Base-by-base conservation (phyloP, 2,888 invertebrate genomes). In the Bembecia ichneumoniformis region DNA sequence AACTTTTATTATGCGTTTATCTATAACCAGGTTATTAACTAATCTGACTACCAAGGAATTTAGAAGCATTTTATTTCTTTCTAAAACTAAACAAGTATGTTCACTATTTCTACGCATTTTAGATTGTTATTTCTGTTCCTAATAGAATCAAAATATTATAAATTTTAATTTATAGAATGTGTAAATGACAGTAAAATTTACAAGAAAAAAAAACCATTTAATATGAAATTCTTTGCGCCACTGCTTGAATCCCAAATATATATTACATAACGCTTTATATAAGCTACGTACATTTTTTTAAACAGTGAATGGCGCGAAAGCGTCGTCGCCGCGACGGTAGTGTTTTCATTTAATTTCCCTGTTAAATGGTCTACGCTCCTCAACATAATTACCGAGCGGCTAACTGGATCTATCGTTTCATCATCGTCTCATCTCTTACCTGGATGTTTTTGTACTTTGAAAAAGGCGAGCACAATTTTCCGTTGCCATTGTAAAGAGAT, bases 331-430 rank as follows among this genome's bases (percentile, higher is more conserved):
- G 58, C 59, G 65, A 60, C 57, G 57, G 67, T 64, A 71, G 74
- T 82, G 82, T 82, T 82, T 82, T 82, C 82, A 59, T 82, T 82
- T 77, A 74, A 82, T 82, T 82, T 82, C 72, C 72, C 68, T 67
- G 71, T 66, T 62, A 81, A 80, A 78, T 74, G 74, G 72, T 67
- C 68, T 68, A 61, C 72, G 70, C 74, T 77, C 74, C 68, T 73
- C 72, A 71, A 71, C 72, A 68, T 78, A 80, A 82, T 82, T 81
- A 80, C 73, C 57, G 60, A 64, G 58, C 61, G 58, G 65, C 70
- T 71, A 77, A 72, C 74, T 70, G 71, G 67, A 73, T 74, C 69
- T 71, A 76, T 77, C 71, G 71, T 66, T 71, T 68, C 71, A 69
- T 73, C 68, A 69, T 66, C 66, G 64, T 63, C 70, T 69, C 70